Conservation (phyloP, 2,797 vertebrate species). For the Sebastes dallii region DNA sequence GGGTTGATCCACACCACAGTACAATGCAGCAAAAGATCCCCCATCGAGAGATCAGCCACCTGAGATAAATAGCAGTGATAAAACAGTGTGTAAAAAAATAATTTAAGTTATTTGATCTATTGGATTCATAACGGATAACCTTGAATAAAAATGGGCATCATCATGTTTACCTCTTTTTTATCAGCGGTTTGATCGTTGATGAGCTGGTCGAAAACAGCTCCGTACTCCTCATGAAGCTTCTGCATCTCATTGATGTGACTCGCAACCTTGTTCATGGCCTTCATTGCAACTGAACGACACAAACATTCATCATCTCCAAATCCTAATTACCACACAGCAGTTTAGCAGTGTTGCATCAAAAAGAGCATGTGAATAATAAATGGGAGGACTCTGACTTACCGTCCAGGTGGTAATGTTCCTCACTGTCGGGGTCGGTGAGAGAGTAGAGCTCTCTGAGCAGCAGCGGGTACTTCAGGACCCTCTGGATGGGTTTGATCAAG, state of each 20-base stretch:
- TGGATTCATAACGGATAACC: neutral
- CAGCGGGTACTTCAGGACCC: conserved; percentile 95
- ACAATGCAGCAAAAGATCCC: conserved; percentile 91
- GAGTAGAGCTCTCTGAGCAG: conserved; percentile 92
- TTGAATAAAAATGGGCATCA: neutral
- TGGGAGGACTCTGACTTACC: conserved; percentile 73
- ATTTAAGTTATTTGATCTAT: neutral
- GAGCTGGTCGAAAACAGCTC: conserved; percentile 95
- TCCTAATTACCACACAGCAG: neutral
- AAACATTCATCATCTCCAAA: neutral
- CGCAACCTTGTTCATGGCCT: conserved; percentile 98
- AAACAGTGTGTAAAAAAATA: neutral
- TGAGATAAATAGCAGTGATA: neutral
- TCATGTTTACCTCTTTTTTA: conserved; percentile 89
- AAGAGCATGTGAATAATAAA: neutral
- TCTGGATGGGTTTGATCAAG: conserved; percentile 98
- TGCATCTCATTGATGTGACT: conserved; percentile 99
- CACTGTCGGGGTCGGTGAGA: conserved; percentile 92
- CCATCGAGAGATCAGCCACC: conserved; percentile 92
- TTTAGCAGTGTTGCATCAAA: neutral
- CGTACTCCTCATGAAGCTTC: conserved; percentile 97
- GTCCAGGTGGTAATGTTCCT: conserved; percentile 96
- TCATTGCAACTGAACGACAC: conserved; percentile 87
- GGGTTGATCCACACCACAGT: conserved; percentile 94
- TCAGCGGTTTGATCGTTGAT: conserved; percentile 92